Conservation (phyloP, 2,797 vertebrate species). For the Eulemur coronatus region DNA sequence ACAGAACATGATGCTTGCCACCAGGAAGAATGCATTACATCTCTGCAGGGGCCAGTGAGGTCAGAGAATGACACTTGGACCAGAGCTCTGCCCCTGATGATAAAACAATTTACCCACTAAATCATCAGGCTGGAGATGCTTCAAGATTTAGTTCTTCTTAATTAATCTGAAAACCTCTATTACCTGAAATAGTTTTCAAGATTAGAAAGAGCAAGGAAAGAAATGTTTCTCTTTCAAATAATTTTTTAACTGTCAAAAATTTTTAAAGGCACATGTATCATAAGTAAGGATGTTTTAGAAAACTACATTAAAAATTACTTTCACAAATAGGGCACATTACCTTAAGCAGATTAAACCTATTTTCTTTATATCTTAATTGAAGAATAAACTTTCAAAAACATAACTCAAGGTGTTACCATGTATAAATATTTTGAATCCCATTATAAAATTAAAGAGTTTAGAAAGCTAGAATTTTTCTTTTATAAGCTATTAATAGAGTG, state of each 20-base stretch:
- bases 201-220: background rate
- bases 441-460: constrained; percentile 3
- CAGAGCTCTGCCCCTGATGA: background rate
- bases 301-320: constrained; percentile 14
- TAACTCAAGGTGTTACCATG: background rate
- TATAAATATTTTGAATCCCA: constrained; percentile 15
- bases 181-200: background rate
- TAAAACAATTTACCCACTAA: background rate
- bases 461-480: background rate
- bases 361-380: background rate
- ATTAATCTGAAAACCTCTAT: constrained; percentile 7
- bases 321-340: background rate
- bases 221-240: background rate
- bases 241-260: background rate
- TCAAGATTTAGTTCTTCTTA: background rate
- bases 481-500: background rate
- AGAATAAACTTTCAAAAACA: constrained; percentile 31
- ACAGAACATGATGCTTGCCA: background rate
- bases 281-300: background rate
- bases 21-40: background rate
- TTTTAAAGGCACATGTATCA: background rate
- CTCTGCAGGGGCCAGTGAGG: background rate
- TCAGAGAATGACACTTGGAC: background rate
- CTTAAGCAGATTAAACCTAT: constrained; percentile 1
- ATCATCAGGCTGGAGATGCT: background rate